Evolutionary conservation across 2,888 invertebrate species (phyloP).

Genomic region (Himalopsyche anomala): DNA sequence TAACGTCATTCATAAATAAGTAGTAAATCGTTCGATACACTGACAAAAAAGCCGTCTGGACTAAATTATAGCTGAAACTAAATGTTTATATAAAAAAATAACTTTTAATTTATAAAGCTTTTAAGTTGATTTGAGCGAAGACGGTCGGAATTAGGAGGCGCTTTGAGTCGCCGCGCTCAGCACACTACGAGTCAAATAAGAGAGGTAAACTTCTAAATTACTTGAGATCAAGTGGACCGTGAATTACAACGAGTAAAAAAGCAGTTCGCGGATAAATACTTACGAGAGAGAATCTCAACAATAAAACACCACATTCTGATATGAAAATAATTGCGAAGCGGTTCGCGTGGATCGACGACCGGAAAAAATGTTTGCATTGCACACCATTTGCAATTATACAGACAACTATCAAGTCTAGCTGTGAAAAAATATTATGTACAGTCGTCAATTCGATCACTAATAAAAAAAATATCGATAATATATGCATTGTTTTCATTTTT

Average conservation of each 20-base stretch:
- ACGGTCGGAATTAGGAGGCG: conserved; percentile 23
- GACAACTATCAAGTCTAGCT: no score
- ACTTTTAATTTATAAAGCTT: conserved; percentile 30
- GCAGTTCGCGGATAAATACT: conserved; percentile 44
- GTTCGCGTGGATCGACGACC: conserved; percentile 49
- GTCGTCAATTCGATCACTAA: no score
- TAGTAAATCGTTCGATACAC: neutral
- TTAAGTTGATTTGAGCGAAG: conserved; percentile 28
- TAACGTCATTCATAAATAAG: conserved; percentile 32
- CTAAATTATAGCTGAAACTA: conserved; percentile 32
- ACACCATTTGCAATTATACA: neutral
- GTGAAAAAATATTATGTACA: no score
- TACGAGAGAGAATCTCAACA: conserved; percentile 40
- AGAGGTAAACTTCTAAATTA: conserved; percentile 40
- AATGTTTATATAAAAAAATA: neutral
- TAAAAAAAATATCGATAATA: no score
- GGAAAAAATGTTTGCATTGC: neutral
- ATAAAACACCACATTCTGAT: conserved; percentile 56
- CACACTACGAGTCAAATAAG: neutral
- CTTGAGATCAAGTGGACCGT: conserved; percentile 55
- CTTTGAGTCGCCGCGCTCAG: conserved; percentile 32
- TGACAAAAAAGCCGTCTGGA: neutral
- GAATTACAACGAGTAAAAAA: conserved; percentile 47
- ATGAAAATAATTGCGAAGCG: conserved; percentile 54
- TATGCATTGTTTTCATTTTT: no score